phyloP scores from a whole-genome alignment of 2,888 invertebrate species.

The Chirona hameri region DNA sequence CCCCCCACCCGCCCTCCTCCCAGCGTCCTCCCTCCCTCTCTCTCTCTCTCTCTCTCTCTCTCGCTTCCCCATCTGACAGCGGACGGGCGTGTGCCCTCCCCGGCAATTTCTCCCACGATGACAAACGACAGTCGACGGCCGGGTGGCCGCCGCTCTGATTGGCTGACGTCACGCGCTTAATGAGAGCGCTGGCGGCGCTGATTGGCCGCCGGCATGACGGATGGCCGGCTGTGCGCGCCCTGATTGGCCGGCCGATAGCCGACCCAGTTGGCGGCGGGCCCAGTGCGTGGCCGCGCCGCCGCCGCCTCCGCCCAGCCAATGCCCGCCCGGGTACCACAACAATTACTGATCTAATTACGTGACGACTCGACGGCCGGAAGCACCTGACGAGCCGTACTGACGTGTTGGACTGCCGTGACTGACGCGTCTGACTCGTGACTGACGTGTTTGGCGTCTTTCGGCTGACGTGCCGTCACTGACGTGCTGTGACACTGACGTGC shows the following conservation, averaged over 20 bases:
- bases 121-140: conserved; percentile 4
- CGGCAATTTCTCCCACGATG: not conserved
- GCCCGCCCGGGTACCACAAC: not conserved
- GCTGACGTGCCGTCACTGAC: not conserved
- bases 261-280: conserved; percentile 14
- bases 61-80: too few relatives aligned
- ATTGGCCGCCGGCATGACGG: conserved; percentile 23
- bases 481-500: too few relatives aligned
- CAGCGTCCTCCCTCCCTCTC: not conserved
- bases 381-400: too few relatives aligned
- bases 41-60: too few relatives aligned
- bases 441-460: too few relatives aligned
- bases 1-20: not conserved
- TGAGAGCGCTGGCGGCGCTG: conserved; percentile 4
- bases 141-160: not conserved
- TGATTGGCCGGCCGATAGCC: not conserved
- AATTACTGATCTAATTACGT: not conserved
- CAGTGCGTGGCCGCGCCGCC: conserved; percentile 6
- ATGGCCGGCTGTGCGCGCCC: not conserved
- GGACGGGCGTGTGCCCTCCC: not conserved
- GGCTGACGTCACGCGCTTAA: conserved; percentile 24
- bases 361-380: not conserved
- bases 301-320: not conserved
- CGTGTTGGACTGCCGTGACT: too few relatives aligned
- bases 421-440: too few relatives aligned